Evolutionary conservation across 2,113 vertebrate genomes (phyloP).

Genomic region (Solea solea): DNA sequence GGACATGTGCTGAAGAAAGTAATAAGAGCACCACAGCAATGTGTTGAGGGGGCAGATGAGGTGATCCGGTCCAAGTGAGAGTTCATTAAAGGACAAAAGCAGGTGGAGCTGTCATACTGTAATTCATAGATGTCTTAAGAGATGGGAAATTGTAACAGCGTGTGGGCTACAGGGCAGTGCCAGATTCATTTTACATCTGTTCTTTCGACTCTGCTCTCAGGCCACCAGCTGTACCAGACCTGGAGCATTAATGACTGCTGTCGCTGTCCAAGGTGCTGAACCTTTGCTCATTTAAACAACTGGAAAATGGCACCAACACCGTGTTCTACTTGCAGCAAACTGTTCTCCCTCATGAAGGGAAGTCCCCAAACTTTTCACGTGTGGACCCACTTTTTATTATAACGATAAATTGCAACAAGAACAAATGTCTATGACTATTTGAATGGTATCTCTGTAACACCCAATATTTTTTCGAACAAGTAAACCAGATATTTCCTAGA

Average conservation of each 20-base stretch:
- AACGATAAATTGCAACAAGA: no score
- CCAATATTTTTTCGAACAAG: no score
- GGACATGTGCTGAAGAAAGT: conserved; percentile 28
- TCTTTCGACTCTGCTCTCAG: neutral
- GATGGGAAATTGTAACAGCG: neutral
- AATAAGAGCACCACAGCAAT: conserved; percentile 11
- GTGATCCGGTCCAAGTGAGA: conserved; percentile 19
- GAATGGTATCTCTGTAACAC: no score
- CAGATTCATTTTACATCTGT: neutral
- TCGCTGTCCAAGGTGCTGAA: conserved; percentile 51
- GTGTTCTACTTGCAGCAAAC: neutral
- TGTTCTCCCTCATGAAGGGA: neutral
- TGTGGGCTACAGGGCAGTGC: neutral
- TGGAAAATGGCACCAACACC: neutral
- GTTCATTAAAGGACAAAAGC: conserved; percentile 11
- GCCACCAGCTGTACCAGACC: conserved; percentile 13
- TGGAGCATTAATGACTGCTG: neutral
- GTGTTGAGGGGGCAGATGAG: conserved; percentile 11
- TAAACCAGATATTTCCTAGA: no score
- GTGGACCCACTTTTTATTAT: no score
- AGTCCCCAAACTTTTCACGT: no score
- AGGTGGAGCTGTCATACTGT: neutral
- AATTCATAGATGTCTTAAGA: conserved; percentile 19
- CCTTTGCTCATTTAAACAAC: neutral
- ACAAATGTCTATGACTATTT: no score